These are phyloP conservation scores for Hedychridium roseum DNA, from an alignment of 2,888 invertebrate species.

Conservation along the genomic window DNA sequence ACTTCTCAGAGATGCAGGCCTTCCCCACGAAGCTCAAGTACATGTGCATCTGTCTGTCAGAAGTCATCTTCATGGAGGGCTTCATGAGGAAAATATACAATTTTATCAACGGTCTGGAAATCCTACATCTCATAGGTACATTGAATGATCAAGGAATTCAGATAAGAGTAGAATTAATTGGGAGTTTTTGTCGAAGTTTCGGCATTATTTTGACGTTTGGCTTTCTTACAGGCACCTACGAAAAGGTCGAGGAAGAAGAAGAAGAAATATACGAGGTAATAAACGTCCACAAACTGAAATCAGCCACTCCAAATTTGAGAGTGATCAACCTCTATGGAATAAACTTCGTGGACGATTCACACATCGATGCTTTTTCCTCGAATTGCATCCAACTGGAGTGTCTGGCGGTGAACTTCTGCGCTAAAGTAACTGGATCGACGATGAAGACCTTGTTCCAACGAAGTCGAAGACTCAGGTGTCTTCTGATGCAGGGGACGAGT, in stretches of 20 bases:
- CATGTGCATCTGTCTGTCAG: conserved; percentile 95
- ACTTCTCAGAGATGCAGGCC: conserved; percentile 98
- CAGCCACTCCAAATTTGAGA: conserved; percentile 95
- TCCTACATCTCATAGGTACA: conserved; percentile 92
- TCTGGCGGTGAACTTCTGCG: conserved; percentile 95
- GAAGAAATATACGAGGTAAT: conserved; percentile 99
- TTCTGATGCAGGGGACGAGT: conserved; percentile 98
- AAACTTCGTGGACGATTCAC: conserved; percentile 97
- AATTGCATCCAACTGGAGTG: conserved; percentile 98
- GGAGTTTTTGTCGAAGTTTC: too few relatives aligned
- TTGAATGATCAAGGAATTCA: too few relatives aligned
- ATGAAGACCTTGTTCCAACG: conserved; percentile 93
- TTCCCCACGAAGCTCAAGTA: conserved; percentile 97
- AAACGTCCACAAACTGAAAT: conserved; percentile 98
- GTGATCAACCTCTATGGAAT: conserved; percentile 99
- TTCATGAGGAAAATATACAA: conserved; percentile 99
- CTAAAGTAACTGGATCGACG: conserved; percentile 95
- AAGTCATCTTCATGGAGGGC: conserved; percentile 99
- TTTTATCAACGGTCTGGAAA: conserved; percentile 97
- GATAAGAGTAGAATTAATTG: too few relatives aligned
- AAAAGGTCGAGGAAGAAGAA: conserved; percentile 97
- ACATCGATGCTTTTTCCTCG: conserved; percentile 96
- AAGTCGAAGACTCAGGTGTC: conserved; percentile 88
- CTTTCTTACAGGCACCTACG: conserved; percentile 82
- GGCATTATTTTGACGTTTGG: too few relatives aligned